These are phyloP conservation scores for Neoaliturus tenellus DNA, from an alignment of 2,888 invertebrate genomes.

Conservation along the genomic window DNA sequence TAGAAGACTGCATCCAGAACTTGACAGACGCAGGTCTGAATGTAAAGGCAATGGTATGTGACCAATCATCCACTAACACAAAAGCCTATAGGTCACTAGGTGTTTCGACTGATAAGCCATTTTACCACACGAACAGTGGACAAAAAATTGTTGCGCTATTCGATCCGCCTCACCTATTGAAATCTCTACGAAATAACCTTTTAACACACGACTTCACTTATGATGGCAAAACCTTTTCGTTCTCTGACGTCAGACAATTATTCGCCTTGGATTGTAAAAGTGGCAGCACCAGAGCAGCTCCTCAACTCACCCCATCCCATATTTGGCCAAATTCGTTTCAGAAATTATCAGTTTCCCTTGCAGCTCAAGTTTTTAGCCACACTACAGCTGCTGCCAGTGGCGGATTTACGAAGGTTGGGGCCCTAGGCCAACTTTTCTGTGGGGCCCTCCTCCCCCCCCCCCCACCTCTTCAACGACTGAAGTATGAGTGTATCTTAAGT, in stretches of 20 bases:
- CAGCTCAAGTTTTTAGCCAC: conserved; percentile 66
- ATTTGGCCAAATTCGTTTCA: conserved; percentile 64
- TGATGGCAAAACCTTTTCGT: conserved; percentile 57
- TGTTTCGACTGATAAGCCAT: conserved; percentile 62
- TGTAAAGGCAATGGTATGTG: conserved; percentile 64
- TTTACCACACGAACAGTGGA: conserved; percentile 42
- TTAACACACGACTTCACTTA: conserved; percentile 58
- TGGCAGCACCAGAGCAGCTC: conserved; percentile 62
- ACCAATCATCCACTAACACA: conserved; percentile 63
- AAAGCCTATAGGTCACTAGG: conserved; percentile 61
- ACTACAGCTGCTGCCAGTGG: conserved; percentile 63
- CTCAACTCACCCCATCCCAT: conserved; percentile 64
- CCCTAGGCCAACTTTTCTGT: too few species aligned
- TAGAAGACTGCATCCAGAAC: conserved; percentile 58
- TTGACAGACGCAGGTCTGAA: conserved; percentile 60
- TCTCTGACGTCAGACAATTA: conserved; percentile 62
- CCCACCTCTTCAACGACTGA: too few species aligned
- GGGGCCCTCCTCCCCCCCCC: too few species aligned
- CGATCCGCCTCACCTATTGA: conserved; percentile 64
- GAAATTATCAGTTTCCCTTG: conserved; percentile 64
- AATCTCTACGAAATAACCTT: conserved; percentile 64
- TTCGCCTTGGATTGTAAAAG: conserved; percentile 59
- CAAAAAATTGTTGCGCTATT: conserved; percentile 63
- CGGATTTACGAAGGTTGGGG: too few species aligned
- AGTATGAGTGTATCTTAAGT: too few species aligned